A percentile compares a stretch with the other conserved stretches of the same genome.
Evolutionary conservation across 2,113 vertebrate genomes (phyloP).

Genomic region (Gila orcuttii): DNA sequence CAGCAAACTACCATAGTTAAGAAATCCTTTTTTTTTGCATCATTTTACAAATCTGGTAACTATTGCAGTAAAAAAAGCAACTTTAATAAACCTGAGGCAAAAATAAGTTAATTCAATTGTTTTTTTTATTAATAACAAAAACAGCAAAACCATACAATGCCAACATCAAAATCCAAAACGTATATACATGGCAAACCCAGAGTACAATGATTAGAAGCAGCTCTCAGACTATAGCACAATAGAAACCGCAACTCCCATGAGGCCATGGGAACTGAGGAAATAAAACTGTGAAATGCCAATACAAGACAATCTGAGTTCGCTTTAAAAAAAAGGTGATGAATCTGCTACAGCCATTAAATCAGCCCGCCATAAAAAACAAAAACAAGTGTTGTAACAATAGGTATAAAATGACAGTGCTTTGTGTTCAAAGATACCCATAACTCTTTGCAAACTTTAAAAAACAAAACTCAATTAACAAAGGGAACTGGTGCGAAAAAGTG

Average conservation of each 20-base stretch:
- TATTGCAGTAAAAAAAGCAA: not conserved
- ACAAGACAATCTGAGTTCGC: not conserved
- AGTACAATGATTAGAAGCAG: conserved; percentile 44
- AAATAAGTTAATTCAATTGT: not conserved
- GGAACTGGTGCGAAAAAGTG: conserved; percentile 30
- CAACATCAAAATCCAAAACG: conserved; percentile 47
- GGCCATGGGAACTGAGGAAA: not conserved
- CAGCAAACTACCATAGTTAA: not conserved
- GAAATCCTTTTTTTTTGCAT: too few species aligned
- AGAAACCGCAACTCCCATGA: conserved; percentile 44
- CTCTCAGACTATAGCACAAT: conserved; percentile 18
- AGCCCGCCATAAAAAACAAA: not conserved
- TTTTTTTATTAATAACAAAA: conserved; percentile 35
- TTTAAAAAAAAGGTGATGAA: conserved; percentile 28
- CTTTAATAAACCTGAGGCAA: not conserved
- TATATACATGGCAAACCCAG: conserved; percentile 25
- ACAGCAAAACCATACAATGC: conserved; percentile 25
- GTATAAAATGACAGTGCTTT: conserved; percentile 12
- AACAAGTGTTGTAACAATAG: conserved; percentile 14
- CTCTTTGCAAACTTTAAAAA: conserved; percentile 5
- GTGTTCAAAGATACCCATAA: not conserved
- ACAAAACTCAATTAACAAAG: not conserved
- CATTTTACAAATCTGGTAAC: too few species aligned
- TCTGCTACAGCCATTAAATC: not conserved
- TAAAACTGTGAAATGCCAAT: not conserved